Base-by-base conservation (phyloP, 2,797 vertebrate species). In the Acrossocheilus wenchowensis region DNA sequence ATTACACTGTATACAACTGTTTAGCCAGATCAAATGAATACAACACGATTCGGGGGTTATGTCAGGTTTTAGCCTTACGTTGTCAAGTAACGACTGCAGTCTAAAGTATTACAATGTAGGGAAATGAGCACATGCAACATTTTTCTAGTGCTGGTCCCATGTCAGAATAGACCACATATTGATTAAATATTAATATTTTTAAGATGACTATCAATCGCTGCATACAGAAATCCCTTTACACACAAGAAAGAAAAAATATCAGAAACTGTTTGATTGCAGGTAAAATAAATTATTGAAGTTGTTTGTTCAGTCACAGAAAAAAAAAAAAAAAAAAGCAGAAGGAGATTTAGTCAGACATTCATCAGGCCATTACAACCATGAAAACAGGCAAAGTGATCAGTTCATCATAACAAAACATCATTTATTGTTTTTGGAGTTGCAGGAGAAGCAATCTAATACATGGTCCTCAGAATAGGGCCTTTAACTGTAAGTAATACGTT, bases 381-480 rank as follows among this genome's bases (percentile, higher is more conserved):
- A 88, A 82, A 87, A 87, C 82, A 83, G 72, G 85, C 83, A 84
- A 71, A 30, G 71, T 48, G 41, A 82, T 87, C 71, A 66, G 57
- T 72, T 86, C 83, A 89, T 86, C 72, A 45, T 84, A 60, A 84
- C 85, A 87, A 84, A 86, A 85, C 85, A 66, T 86, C 66, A 71
- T 39, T 87, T 89, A 86, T 85, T 88, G 71, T 87, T 83, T 71
- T 64, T 54, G 36, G 48, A 48, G 60, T 83, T 82, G 86, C 64
- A 86, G 81, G 62, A 66, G 68, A 71, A 85, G 75, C 50, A 77
- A 54, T 85, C 45, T 78, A 75, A 72, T 82, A 85, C 85, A 90
- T 87, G 87, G 86, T 90, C 89, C 86, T 89, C 75, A 48, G 41
- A 78, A 62, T 60, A 77, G 62, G 82, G 80, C 69, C 81, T 77